phyloP scores from a whole-genome alignment of 2,888 invertebrate species.

The Euplagia quadripunctaria region DNA sequence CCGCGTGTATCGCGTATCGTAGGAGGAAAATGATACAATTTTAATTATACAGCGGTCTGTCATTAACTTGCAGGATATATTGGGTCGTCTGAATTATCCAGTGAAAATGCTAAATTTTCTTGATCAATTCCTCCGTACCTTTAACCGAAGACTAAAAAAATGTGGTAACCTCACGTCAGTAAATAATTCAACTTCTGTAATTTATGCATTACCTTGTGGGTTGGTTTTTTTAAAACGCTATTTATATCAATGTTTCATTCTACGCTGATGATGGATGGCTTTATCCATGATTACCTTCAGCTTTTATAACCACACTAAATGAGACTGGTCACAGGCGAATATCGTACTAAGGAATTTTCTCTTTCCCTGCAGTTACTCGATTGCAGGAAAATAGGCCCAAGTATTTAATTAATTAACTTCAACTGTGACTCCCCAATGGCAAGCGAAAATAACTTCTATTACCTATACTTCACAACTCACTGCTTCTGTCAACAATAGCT shows the following conservation, averaged over 20 bases:
- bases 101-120: not conserved
- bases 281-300: conserved; percentile 52
- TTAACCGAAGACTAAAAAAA: not conserved
- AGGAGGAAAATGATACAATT: too few relatives aligned
- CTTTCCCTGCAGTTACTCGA: conserved; percentile 64
- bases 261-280: conserved; percentile 39
- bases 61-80: too few relatives aligned
- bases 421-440: not conserved
- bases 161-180: not conserved
- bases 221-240: too few relatives aligned
- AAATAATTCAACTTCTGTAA: not conserved
- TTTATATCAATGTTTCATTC: conserved; percentile 15
- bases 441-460: conserved; percentile 19
- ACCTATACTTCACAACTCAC: conserved; percentile 10
- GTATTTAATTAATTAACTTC: conserved; percentile 76
- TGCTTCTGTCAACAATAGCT: conserved; percentile 21
- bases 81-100: not conserved
- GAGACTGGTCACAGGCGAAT: conserved; percentile 51
- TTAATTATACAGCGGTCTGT: too few relatives aligned
- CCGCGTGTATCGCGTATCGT: too few relatives aligned
- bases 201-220: not conserved
- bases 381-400: conserved; percentile 71
- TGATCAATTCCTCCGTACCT: not conserved
- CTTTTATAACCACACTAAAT: conserved; percentile 69
- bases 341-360: conserved; percentile 61